Conservation (phyloP, 2,888 invertebrate species). For the Acanthoscelides obtectus region DNA sequence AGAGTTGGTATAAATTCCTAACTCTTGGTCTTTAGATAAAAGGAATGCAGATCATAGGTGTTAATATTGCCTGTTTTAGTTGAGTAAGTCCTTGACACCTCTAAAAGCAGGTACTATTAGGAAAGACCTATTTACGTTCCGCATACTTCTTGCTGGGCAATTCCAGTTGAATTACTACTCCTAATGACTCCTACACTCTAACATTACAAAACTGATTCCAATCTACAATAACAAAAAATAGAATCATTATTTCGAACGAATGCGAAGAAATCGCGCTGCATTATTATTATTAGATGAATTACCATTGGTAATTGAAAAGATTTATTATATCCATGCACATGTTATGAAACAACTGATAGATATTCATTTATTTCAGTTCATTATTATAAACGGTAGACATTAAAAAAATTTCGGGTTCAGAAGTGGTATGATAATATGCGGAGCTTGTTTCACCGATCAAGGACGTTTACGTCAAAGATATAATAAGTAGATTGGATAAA, state of each 20-base stretch:
- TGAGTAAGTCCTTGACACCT: no score
- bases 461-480: background rate
- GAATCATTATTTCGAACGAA: background rate
- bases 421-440: background rate
- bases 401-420: background rate
- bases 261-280: background rate
- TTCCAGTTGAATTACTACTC: no score
- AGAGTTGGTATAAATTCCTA: no score
- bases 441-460: background rate
- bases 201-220: no score
- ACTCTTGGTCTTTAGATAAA: no score
- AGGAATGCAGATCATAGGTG: no score
- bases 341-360: background rate
- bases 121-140: no score
- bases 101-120: no score
- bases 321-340: background rate
- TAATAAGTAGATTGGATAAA: background rate
- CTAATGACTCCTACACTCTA: no score
- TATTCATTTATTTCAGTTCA: background rate
- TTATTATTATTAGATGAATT: background rate
- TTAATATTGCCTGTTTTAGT: no score
- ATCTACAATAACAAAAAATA: background rate
- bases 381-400: background rate
- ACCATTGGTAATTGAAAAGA: background rate
- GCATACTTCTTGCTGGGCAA: no score